phyloP scores from a whole-genome alignment of 2,888 invertebrate species.

The Rhaphigaster nebulosa region DNA sequence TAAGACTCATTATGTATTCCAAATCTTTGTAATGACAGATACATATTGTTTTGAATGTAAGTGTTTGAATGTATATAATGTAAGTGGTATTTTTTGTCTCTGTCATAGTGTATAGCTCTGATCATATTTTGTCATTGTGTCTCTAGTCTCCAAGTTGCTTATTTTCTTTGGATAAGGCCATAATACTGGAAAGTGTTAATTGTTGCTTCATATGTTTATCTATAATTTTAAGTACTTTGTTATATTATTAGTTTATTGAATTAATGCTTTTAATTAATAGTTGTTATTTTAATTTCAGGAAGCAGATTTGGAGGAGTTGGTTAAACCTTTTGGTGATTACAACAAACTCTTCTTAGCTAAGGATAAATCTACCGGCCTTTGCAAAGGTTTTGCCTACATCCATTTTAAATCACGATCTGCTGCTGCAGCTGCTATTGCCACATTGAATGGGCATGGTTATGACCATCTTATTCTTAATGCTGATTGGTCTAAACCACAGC shows the following conservation, averaged over 20 bases:
- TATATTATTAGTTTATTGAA: background rate
- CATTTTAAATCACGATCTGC: slow-evolving; percentile 93
- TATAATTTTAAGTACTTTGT: too few species aligned
- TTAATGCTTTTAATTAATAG: background rate
- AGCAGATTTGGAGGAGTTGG: slow-evolving; percentile 94
- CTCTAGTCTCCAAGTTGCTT: too few species aligned
- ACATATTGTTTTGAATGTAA: too few species aligned
- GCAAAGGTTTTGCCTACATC: slow-evolving; percentile 98
- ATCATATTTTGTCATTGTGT: too few species aligned
- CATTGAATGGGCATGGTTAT: slow-evolving; percentile 93
- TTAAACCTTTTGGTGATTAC: slow-evolving; percentile 88
- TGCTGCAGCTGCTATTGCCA: slow-evolving; percentile 91
- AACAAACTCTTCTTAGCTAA: slow-evolving; percentile 95
- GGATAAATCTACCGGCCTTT: slow-evolving; percentile 88
- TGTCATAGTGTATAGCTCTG: too few species aligned
- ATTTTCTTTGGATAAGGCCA: too few species aligned
- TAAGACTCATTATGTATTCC: too few species aligned
- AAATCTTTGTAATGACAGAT: too few species aligned
- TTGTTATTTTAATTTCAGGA: slow-evolving; percentile 71
- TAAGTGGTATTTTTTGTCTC: too few species aligned
- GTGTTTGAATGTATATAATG: too few species aligned
- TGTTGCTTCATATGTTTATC: too few species aligned
- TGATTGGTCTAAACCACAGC: slow-evolving; percentile 94
- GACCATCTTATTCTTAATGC: slow-evolving; percentile 98
- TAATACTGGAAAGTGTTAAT: too few species aligned